phyloP scores from a whole-genome alignment of 1,140 invertebrate species.

The Diorhabda carinulata region DNA sequence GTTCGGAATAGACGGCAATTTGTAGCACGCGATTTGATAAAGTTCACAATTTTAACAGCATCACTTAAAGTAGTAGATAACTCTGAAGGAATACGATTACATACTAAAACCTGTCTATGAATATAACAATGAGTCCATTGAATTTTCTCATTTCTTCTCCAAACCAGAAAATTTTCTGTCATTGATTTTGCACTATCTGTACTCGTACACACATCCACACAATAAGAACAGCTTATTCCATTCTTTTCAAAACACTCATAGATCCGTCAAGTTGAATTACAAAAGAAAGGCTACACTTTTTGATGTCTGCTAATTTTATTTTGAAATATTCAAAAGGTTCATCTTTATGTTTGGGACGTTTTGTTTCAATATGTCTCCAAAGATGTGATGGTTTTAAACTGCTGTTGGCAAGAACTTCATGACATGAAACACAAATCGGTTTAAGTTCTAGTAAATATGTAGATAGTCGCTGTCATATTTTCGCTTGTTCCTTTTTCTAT shows the following conservation, averaged over 20 bases:
- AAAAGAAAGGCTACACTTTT: too few species aligned
- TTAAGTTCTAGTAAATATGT: background rate
- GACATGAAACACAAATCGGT: background rate
- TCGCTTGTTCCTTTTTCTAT: background rate
- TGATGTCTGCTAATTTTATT: too few species aligned
- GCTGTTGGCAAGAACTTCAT: background rate
- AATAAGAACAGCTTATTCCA: background rate
- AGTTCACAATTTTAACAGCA: slow-evolving; percentile 41
- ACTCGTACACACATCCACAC: background rate
- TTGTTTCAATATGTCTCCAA: background rate
- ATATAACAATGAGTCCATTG: too few species aligned
- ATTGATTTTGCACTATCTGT: background rate
- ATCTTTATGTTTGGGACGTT: background rate
- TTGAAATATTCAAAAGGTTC: background rate
- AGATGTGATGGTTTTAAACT: background rate
- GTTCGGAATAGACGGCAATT: slow-evolving; percentile 37
- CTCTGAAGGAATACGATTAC: background rate
- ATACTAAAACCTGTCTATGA: too few species aligned
- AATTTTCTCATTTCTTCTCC: too few species aligned
- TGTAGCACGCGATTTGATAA: slow-evolving; percentile 38
- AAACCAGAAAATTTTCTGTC: background rate
- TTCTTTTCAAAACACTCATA: background rate
- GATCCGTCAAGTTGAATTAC: too few species aligned
- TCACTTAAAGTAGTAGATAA: slow-evolving; percentile 26
- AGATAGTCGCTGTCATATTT: background rate